phyloP scores from a whole-genome alignment of 2,888 invertebrate genomes.

The Meiosimyza decipiens region DNA sequence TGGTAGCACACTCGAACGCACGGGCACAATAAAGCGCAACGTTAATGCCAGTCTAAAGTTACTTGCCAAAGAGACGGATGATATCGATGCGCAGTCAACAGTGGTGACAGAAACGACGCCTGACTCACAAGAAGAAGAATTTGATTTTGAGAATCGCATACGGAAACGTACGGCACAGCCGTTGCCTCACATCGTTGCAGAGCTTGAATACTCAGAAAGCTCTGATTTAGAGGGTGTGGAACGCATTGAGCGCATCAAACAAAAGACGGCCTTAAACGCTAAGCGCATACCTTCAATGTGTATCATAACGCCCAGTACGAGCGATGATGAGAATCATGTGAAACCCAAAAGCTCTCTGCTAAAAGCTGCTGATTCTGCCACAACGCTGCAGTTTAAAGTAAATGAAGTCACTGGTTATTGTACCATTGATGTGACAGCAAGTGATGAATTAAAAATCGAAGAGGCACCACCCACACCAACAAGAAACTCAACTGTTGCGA shows the following conservation, averaged over 20 bases:
- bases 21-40: constrained; percentile 67
- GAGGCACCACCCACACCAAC: constrained; percentile 55
- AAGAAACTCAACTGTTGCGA: constrained; percentile 45
- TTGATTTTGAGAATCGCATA: constrained; percentile 49
- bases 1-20: constrained; percentile 65
- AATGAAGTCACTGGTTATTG: constrained; percentile 46
- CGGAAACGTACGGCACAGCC: constrained; percentile 52
- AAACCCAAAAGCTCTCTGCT: background rate
- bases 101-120: constrained; percentile 49
- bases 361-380: no score
- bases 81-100: constrained; percentile 44
- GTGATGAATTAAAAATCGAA: constrained; percentile 45
- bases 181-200: constrained; percentile 59
- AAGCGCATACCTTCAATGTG: constrained; percentile 93
- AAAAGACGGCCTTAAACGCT: constrained; percentile 87
- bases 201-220: constrained; percentile 87
- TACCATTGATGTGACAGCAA: constrained; percentile 37
- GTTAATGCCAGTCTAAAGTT: constrained; percentile 63
- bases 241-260: constrained; percentile 84
- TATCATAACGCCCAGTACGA: constrained; percentile 87
- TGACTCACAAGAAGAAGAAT: constrained; percentile 66
- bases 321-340: constrained; percentile 79
- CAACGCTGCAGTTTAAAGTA: constrained; percentile 34
- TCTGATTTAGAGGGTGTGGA: constrained; percentile 90
- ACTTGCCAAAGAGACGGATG: constrained; percentile 69